Conservation (phyloP, 2,797 vertebrate genomes). For the Synaphobranchus kaupii region DNA sequence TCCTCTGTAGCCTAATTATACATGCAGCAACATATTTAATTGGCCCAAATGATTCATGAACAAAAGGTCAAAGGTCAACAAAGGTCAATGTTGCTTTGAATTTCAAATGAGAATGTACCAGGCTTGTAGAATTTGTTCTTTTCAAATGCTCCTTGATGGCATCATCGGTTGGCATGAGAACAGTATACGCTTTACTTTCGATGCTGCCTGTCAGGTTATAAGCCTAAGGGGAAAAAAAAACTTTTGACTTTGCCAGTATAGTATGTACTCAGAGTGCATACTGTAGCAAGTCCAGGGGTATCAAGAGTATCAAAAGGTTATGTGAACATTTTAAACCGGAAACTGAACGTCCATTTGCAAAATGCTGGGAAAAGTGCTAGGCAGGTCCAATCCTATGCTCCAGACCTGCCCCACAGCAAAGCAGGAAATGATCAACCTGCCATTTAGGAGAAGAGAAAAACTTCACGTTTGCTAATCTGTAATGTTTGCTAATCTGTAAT, state of each 20-base stretch:
- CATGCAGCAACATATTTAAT: background rate
- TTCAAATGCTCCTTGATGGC: constrained; percentile 78
- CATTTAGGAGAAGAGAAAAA: too few species aligned
- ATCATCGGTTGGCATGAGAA: constrained; percentile 84
- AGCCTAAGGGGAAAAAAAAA: constrained; percentile 63
- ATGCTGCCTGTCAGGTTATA: constrained; percentile 75
- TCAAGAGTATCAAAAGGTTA: too few species aligned
- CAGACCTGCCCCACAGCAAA: too few species aligned
- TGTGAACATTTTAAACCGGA: too few species aligned
- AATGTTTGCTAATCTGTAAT: too few species aligned
- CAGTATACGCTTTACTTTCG: constrained; percentile 68
- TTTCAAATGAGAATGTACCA: constrained; percentile 67
- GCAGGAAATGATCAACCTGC: too few species aligned
- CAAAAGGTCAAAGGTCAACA: background rate
- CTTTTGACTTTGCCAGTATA: background rate
- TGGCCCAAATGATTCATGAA: background rate
- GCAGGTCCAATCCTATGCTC: too few species aligned
- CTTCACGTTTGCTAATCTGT: too few species aligned
- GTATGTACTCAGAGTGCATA: background rate
- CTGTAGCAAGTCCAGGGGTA: background rate
- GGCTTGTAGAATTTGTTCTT: constrained; percentile 66
- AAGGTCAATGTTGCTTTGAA: background rate
- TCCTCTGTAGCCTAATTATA: background rate
- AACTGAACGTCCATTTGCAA: background rate
- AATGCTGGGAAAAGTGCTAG: background rate